Percentiles rank a stretch among this genome's conserved stretches.
Evolutionary conservation across 2,888 invertebrate species (phyloP).

Genomic region (Thymelicus acteon): DNA sequence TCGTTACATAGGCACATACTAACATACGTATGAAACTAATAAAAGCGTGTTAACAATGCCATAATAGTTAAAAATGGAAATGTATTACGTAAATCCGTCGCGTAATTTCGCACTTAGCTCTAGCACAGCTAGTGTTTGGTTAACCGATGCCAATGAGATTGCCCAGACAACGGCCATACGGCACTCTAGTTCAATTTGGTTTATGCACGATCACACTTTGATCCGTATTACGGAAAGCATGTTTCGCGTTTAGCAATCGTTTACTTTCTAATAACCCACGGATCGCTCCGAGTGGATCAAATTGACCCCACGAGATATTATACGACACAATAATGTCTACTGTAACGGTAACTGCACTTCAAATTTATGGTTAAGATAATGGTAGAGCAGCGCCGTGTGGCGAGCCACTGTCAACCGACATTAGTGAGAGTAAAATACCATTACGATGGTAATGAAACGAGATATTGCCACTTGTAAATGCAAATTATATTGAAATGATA

Average conservation of each 20-base stretch:
- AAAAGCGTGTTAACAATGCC: too few relatives aligned
- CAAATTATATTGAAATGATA: slow-evolving; percentile 40
- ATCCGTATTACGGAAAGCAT: slow-evolving; percentile 50
- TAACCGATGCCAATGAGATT: slow-evolving; percentile 42
- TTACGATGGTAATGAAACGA: slow-evolving; percentile 24
- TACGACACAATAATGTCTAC: slow-evolving; percentile 55
- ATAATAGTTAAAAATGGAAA: not conserved
- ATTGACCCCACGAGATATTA: slow-evolving; percentile 54
- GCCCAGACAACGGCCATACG: slow-evolving; percentile 36
- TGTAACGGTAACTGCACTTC: slow-evolving; percentile 57
- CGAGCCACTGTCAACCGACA: slow-evolving; percentile 30
- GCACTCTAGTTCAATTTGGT: slow-evolving; percentile 43
- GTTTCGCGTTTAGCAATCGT: slow-evolving; percentile 50
- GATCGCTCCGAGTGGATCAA: slow-evolving; percentile 54
- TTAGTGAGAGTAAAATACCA: slow-evolving; percentile 20
- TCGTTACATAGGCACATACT: too few relatives aligned
- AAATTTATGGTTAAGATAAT: slow-evolving; percentile 57
- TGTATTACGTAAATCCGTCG: not conserved
- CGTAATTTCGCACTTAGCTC: not conserved
- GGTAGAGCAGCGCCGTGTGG: slow-evolving; percentile 40
- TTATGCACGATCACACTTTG: slow-evolving; percentile 45
- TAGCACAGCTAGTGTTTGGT: slow-evolving; percentile 6
- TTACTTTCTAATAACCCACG: slow-evolving; percentile 62
- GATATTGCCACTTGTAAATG: slow-evolving; percentile 42
- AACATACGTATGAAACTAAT: too few relatives aligned